phyloP scores from a whole-genome alignment of 2,888 invertebrate genomes.

The Drosophila neotestacea region DNA sequence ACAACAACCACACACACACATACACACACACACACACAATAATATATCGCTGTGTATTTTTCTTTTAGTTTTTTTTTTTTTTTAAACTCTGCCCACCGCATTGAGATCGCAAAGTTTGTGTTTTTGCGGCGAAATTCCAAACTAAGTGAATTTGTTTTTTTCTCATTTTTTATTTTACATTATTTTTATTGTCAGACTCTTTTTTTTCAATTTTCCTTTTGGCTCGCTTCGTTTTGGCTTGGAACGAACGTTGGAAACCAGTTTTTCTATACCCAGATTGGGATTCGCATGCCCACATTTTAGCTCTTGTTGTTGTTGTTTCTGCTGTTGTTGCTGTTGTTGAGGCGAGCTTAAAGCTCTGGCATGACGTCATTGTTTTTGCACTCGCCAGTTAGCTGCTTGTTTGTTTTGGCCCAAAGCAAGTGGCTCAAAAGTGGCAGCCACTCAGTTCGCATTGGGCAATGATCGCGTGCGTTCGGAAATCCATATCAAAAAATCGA shows the following conservation, averaged over 20 bases:
- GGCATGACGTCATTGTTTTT: conserved; percentile 79
- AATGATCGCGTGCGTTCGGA: conserved; percentile 75
- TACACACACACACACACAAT: not conserved
- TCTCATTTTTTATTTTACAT: conserved; percentile 51
- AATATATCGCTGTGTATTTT: conserved; percentile 12
- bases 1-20: conserved; percentile 46
- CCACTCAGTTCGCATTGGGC: conserved; percentile 80
- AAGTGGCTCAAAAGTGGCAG: conserved; percentile 53
- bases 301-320: conserved; percentile 30
- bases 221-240: conserved; percentile 72
- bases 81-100: conserved; percentile 55
- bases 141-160: conserved; percentile 77
- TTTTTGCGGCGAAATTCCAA: conserved; percentile 77
- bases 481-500: conserved; percentile 1
- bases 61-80: conserved; percentile 1
- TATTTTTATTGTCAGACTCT: conserved; percentile 52
- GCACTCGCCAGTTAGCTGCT: conserved; percentile 36
- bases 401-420: conserved; percentile 62
- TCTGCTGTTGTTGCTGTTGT: conserved; percentile 37
- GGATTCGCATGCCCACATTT: conserved; percentile 74
- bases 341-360: conserved; percentile 65
- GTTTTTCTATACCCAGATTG: conserved; percentile 75
- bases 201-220: conserved; percentile 76
- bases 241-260: conserved; percentile 67
- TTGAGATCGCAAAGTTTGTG: conserved; percentile 46